Percentiles rank a stretch among this genome's conserved stretches.
phyloP scores from a whole-genome alignment of 2,888 invertebrate species.

The Drosophila sordidula region DNA sequence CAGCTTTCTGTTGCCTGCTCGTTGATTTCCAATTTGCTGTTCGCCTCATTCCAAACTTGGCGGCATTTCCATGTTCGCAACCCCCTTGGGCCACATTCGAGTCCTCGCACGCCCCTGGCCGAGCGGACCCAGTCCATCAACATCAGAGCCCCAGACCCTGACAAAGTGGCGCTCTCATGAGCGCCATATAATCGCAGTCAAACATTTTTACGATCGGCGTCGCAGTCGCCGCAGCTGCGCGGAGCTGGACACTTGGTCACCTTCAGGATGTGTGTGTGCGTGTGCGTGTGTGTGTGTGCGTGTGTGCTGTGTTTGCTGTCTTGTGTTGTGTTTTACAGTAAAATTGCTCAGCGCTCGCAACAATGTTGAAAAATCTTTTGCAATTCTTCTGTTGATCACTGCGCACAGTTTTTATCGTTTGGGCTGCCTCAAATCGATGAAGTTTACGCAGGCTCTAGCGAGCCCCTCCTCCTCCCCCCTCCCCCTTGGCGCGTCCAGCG shows the following conservation, averaged over 20 bases:
- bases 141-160: constrained; percentile 37
- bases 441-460: constrained; percentile 65
- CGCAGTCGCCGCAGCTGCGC: constrained; percentile 16
- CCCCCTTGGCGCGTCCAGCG: neutral
- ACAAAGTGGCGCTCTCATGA: constrained; percentile 80
- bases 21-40: constrained; percentile 40
- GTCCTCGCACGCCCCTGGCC: constrained; percentile 51
- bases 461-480: neutral
- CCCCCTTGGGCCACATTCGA: constrained; percentile 13
- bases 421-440: constrained; percentile 78
- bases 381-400: constrained; percentile 62
- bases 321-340: constrained; percentile 50
- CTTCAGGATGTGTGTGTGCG: constrained; percentile 21
- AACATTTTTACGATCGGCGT: constrained; percentile 79
- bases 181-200: constrained; percentile 82
- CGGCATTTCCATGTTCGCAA: constrained; percentile 1
- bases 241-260: constrained; percentile 30
- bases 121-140: constrained; percentile 53
- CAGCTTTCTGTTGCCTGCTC: constrained; percentile 14
- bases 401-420: constrained; percentile 73
- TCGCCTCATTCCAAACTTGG: constrained; percentile 8
- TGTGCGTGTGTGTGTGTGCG: neutral
- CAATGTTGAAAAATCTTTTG: constrained; percentile 64
- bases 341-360: constrained; percentile 63
- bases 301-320: constrained; percentile 8